Percentiles rank a stretch among this genome's conserved stretches.
Evolutionary conservation across 1,140 invertebrate species (phyloP).

Genomic region (Diachasmimorpha longicaudata): DNA sequence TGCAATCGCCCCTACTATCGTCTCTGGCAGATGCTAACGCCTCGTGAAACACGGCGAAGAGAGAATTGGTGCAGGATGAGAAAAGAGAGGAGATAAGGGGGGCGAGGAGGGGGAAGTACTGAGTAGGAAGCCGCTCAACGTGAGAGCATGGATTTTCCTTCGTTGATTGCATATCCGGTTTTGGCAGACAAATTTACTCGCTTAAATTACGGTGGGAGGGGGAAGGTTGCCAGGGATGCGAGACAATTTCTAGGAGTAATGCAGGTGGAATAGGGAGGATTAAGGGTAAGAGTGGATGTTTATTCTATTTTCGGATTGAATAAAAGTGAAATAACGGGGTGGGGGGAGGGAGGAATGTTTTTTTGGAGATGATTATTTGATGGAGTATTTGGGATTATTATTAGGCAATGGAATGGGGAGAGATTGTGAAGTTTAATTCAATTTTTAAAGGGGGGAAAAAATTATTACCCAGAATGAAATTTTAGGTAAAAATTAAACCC

Average conservation of each 20-base stretch:
- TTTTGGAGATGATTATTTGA: no score
- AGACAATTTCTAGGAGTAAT: neutral
- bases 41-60: slow-evolving; percentile 17
- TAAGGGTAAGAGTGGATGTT: neutral
- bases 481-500: no score
- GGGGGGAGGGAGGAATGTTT: no score
- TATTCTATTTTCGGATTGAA: neutral
- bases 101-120: neutral
- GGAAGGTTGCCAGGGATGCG: neutral
- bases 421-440: no score
- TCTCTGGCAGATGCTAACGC: slow-evolving; percentile 8
- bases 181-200: slow-evolving; percentile 2
- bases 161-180: neutral
- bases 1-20: neutral
- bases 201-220: neutral
- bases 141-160: slow-evolving; percentile 9
- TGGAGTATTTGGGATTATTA: no score
- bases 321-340: neutral
- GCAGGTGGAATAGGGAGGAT: neutral
- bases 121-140: slow-evolving; percentile 14
- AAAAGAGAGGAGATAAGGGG: slow-evolving; percentile 19
- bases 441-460: no score
- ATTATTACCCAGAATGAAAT: no score
- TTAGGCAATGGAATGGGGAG: no score
- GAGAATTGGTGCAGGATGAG: neutral